Percentiles rank a stretch among this genome's conserved stretches.
Conservation (phyloP, 2,113 vertebrate species). For the Crotophaga sulcirostris region DNA sequence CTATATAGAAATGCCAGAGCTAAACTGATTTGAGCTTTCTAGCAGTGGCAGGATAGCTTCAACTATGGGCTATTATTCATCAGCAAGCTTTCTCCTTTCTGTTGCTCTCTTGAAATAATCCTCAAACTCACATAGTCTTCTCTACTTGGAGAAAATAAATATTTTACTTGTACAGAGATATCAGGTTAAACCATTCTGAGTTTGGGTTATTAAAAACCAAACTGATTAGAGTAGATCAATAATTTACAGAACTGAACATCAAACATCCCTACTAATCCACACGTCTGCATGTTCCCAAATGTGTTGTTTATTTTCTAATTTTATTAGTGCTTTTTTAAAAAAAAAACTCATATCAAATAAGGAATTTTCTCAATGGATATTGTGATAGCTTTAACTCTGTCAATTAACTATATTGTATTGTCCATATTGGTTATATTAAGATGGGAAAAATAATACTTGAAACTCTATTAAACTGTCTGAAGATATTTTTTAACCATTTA, state of each 20-base stretch:
- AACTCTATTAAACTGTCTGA: background rate
- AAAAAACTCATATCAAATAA: background rate
- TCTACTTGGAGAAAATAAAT: background rate
- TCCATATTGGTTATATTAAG: background rate
- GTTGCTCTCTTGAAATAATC: background rate
- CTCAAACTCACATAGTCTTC: background rate
- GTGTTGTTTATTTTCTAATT: background rate
- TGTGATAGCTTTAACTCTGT: background rate
- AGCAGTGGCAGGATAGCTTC: background rate
- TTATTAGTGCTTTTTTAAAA: background rate
- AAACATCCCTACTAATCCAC: background rate
- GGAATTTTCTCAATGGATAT: background rate
- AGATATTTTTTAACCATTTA: background rate
- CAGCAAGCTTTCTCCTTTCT: background rate
- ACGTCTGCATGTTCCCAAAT: background rate
- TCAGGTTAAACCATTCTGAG: background rate
- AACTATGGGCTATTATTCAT: background rate
- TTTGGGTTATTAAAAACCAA: background rate
- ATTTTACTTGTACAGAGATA: background rate
- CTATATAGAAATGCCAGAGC: background rate
- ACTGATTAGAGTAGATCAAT: background rate
- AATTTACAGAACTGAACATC: background rate
- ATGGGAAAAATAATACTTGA: background rate
- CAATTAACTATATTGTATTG: background rate
- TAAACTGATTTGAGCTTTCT: background rate